These are phyloP conservation scores for Sebastes goodei DNA, from an alignment of 2,797 vertebrate genomes.

Conservation along the genomic window DNA sequence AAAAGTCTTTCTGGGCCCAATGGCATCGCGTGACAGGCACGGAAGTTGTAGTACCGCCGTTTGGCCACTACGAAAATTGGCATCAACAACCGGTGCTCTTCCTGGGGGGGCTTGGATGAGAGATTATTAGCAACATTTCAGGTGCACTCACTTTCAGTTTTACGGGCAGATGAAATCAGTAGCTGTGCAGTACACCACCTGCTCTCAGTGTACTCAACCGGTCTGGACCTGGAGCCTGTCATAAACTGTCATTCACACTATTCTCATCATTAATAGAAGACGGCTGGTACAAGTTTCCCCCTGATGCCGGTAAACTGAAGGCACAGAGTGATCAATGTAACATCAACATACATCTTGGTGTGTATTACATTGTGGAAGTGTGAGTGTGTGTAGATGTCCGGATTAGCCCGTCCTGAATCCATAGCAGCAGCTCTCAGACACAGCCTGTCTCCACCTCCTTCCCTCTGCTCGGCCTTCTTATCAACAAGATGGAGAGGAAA, in stretches of 20 bases:
- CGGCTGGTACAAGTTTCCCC: background rate
- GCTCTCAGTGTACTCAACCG: background rate
- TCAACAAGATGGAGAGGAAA: background rate
- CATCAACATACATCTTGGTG: background rate
- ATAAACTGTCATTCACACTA: background rate
- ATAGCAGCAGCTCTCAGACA: background rate
- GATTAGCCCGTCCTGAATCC: constrained; percentile 4
- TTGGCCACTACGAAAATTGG: too few relatives aligned
- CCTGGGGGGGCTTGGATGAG: background rate
- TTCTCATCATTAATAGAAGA: background rate
- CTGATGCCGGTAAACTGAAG: background rate
- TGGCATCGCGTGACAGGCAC: too few relatives aligned
- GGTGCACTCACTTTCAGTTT: background rate
- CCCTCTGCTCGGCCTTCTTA: background rate
- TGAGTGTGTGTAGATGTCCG: background rate
- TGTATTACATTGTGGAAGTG: background rate
- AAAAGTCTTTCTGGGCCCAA: too few relatives aligned
- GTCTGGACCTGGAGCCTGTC: background rate
- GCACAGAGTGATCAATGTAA: background rate
- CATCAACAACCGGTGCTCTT: too few relatives aligned
- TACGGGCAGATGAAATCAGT: background rate
- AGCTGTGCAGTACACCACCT: background rate
- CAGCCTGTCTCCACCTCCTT: background rate
- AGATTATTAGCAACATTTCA: background rate
- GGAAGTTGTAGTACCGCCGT: too few relatives aligned